phyloP scores from a whole-genome alignment of 2,888 invertebrate genomes.

The Apodemia zela region DNA sequence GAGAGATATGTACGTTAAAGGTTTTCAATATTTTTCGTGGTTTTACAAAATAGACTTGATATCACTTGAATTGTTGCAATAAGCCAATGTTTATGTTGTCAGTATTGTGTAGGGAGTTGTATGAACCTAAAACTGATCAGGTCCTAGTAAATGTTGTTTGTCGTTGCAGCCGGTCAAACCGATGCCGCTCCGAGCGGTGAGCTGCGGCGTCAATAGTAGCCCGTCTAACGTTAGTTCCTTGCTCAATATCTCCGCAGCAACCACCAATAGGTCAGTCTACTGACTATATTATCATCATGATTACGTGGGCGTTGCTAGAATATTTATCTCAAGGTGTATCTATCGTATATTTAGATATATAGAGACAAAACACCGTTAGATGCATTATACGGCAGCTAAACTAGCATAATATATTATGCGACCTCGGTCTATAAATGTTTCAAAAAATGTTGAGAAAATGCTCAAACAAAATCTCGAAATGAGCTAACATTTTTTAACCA shows the following conservation, averaged over 20 bases:
- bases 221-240: slow-evolving; percentile 79
- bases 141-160: slow-evolving; percentile 44
- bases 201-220: slow-evolving; percentile 59
- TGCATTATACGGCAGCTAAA: neutral
- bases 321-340: neutral
- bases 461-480: too few species aligned
- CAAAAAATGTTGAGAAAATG: too few species aligned
- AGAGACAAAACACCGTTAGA: neutral
- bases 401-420: neutral
- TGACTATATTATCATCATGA: slow-evolving; percentile 18
- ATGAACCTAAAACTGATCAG: slow-evolving; percentile 47
- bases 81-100: neutral
- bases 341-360: neutral
- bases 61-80: neutral
- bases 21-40: too few species aligned
- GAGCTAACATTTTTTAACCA: too few species aligned
- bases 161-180: slow-evolving; percentile 90
- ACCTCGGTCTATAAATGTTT: too few species aligned
- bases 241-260: slow-evolving; percentile 79
- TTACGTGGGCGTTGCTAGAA: slow-evolving; percentile 7
- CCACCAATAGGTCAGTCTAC: slow-evolving; percentile 70
- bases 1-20: too few species aligned
- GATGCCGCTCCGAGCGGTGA: slow-evolving; percentile 87
- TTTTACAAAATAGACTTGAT: neutral
- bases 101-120: slow-evolving; percentile 7